Conservation (phyloP, 2,888 invertebrate species). For the Mayetiola destructor region DNA sequence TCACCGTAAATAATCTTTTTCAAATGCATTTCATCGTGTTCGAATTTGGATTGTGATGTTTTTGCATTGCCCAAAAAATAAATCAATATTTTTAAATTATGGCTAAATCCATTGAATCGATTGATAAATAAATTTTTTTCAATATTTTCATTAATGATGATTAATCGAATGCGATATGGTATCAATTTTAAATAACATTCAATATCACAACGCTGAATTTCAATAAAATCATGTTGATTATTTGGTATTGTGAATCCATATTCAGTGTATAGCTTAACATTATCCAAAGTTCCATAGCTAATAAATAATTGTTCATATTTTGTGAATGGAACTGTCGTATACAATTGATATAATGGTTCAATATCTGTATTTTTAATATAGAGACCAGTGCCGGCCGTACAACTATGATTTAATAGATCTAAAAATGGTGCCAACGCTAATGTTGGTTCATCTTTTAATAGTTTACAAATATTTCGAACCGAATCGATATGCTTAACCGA, state of each 20-base stretch:
- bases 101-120: conserved; percentile 47
- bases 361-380: conserved; percentile 23
- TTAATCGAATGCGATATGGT: neutral
- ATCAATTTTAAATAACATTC: conserved; percentile 34
- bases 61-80: neutral
- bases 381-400: conserved; percentile 41
- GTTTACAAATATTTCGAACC: conserved; percentile 22
- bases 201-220: conserved; percentile 43
- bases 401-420: conserved; percentile 80
- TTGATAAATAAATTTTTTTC: conserved; percentile 43
- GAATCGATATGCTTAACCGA: conserved; percentile 35
- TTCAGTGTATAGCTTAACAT: conserved; percentile 63
- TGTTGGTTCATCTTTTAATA: conserved; percentile 43
- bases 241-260: conserved; percentile 62
- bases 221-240: conserved; percentile 54
- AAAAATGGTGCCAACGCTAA: conserved; percentile 75
- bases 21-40: neutral
- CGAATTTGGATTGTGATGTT: neutral
- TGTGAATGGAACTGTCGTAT: conserved; percentile 31
- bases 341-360: conserved; percentile 16
- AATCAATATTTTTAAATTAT: conserved; percentile 34
- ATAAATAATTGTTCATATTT: conserved; percentile 69
- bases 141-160: neutral
- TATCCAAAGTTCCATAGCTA: conserved; percentile 73
- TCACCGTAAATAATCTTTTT: conserved; percentile 7